Evolutionary conservation across 2,797 vertebrate species (phyloP), one percentile per base, ranked within the genome.

Genomic region (Pangasius larnaudii): DNA sequence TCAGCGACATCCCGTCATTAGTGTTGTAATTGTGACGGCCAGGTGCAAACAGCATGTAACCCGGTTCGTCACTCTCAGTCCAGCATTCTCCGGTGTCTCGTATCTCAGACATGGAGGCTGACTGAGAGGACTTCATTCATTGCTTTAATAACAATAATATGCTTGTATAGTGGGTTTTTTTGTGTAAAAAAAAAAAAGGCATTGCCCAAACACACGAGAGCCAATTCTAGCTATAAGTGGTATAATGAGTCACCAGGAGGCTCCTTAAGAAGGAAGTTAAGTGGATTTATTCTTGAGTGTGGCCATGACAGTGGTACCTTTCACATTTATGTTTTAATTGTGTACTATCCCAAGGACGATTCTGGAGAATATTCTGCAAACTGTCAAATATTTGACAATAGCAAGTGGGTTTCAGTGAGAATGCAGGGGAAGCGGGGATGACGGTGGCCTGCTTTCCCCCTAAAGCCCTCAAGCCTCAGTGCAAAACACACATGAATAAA

Each of bases 401-500:
- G 79, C 5, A 42, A 59, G 33, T 14, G 13, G 78, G 78, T 59
- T 80, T 13, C 24, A 71, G 46, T 42, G 53, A 36, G 72, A 86
- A 67, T 51, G 46, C 81, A 51, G 61, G 8, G 30, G 59, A 87
- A 86, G 72, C 30, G 81, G 88, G 84, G 82, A 90, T 81, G 90
- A 78, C 87, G 88, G 91, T 93, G 92, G 87, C 92, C 93, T 92
- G 85, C 90, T 93, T 93, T 92, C 77, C 84, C 79, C 65, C 88
- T 16, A 89, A 77, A 85, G 88, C 91, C 92, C 92, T n/a, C 63
- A 46, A 91, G 92, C 85, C 87, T 92, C 65, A 78, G 85, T 88
- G 90, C 86, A 86, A 92, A 91, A 92, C 89, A 91, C 87, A 86
- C 89, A 92, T 94, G 87, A 93, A 94, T 94, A 93, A 92, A 93